Evolutionary conservation across 1,140 invertebrate species (phyloP).

Genomic region (Daktulosphaira vitifoliae): DNA sequence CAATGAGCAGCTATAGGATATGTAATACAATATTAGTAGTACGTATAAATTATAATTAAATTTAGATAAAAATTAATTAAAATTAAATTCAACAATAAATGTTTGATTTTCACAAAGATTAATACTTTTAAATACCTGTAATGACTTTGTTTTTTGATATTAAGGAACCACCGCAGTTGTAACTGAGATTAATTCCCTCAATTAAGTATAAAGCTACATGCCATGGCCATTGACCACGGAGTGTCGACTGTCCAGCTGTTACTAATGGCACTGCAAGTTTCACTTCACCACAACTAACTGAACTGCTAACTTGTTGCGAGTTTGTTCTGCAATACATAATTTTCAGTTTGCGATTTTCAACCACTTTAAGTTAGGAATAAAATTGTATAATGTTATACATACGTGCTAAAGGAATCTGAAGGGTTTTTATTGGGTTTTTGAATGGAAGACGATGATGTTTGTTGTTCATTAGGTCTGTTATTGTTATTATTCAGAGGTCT

Average conservation of each 20-base stretch:
- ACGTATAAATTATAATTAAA: too few species aligned
- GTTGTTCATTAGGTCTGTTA: background rate
- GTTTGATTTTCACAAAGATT: background rate
- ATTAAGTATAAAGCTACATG: slow-evolving; percentile 49
- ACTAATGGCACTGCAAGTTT: slow-evolving; percentile 44
- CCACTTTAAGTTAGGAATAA: too few species aligned
- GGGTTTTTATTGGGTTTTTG: slow-evolving; percentile 14
- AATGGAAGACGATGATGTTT: background rate
- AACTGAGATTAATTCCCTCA: slow-evolving; percentile 42
- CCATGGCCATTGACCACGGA: slow-evolving; percentile 52
- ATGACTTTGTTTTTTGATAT: slow-evolving; percentile 38
- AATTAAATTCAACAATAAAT: background rate
- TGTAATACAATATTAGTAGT: too few species aligned
- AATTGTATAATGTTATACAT: too few species aligned
- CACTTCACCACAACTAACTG: slow-evolving; percentile 30
- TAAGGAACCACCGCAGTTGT: slow-evolving; percentile 41
- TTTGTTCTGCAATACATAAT: background rate
- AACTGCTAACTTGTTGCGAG: background rate
- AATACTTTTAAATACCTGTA: slow-evolving; percentile 37
- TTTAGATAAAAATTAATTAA: too few species aligned
- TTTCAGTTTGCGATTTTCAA: too few species aligned
- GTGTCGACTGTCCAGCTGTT: slow-evolving; percentile 46
- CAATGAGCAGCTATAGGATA: slow-evolving; percentile 42
- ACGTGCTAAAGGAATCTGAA: too few species aligned
- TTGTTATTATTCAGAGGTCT: background rate